Evolutionary conservation across 2,888 invertebrate genomes (phyloP).

Genomic region (Macrosiphum euphorbiae): DNA sequence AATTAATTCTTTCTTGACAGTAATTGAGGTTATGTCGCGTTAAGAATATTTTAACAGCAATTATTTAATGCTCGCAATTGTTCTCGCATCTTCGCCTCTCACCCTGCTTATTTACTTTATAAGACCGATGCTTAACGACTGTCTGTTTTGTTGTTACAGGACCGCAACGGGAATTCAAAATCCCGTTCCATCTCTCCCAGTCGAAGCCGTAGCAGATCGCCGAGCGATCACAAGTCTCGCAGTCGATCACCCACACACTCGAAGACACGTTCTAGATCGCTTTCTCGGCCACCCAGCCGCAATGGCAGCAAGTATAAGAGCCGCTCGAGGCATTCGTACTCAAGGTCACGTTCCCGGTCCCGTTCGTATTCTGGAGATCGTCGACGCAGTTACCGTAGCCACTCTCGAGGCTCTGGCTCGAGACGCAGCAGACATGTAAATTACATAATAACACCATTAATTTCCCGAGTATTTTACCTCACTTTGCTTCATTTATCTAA

Average conservation of each 20-base stretch:
- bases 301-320: conserved; percentile 60
- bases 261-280: conserved; percentile 55
- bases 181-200: conserved; percentile 51
- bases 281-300: conserved; percentile 58
- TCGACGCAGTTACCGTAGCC: conserved; percentile 62
- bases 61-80: not conserved
- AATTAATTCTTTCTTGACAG: too few species aligned
- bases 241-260: conserved; percentile 59
- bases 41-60: not conserved
- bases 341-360: conserved; percentile 61
- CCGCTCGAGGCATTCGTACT: conserved; percentile 59
- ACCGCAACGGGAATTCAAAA: conserved; percentile 55
- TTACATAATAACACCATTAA: not conserved
- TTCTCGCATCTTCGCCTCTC: not conserved
- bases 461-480: not conserved
- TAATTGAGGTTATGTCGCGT: conserved; percentile 57
- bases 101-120: not conserved
- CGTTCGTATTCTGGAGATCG: conserved; percentile 64
- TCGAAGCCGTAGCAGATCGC: conserved; percentile 54
- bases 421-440: conserved; percentile 63
- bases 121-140: not conserved
- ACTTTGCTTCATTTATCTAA: not conserved
- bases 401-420: conserved; percentile 61
- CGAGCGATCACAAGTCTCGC: conserved; percentile 55
- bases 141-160: not conserved